These are phyloP conservation scores for Lepas anatifera DNA, from an alignment of 2,888 invertebrate genomes.

Conservation along the genomic window DNA sequence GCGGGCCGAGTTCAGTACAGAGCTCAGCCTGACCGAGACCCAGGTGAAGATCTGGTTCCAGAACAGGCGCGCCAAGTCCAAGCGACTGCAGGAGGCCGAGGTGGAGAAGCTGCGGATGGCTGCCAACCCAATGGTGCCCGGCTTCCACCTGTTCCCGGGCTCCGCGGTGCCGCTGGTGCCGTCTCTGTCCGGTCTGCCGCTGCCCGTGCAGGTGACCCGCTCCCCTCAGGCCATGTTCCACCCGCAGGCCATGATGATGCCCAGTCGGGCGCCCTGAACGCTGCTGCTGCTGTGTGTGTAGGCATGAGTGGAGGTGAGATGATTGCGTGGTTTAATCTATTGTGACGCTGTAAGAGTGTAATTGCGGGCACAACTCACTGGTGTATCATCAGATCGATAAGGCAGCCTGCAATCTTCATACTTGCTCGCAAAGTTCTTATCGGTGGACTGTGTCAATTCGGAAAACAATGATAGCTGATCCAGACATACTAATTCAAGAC, in stretches of 20 bases:
- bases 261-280: background rate
- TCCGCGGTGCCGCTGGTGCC: slow-evolving; percentile 4
- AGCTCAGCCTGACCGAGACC: slow-evolving; percentile 79
- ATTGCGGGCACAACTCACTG: too few species aligned
- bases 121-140: slow-evolving; percentile 57
- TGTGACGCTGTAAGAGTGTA: too few species aligned
- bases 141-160: slow-evolving; percentile 11
- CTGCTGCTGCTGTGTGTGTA: background rate
- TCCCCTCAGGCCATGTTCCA: background rate
- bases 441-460: too few species aligned
- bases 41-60: slow-evolving; percentile 89
- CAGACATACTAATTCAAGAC: too few species aligned
- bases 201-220: background rate
- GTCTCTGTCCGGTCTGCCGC: background rate
- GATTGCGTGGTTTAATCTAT: background rate
- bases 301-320: background rate
- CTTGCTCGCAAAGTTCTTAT: too few species aligned
- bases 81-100: slow-evolving; percentile 89
- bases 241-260: background rate
- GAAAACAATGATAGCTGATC: too few species aligned
- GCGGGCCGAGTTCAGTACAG: slow-evolving; percentile 83
- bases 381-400: too few species aligned
- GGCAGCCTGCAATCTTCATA: too few species aligned
- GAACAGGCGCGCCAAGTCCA: slow-evolving; percentile 88
- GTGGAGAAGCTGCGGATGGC: slow-evolving; percentile 80